Conservation (phyloP, 1,140 invertebrate species). For the Onthophagus taurus region DNA sequence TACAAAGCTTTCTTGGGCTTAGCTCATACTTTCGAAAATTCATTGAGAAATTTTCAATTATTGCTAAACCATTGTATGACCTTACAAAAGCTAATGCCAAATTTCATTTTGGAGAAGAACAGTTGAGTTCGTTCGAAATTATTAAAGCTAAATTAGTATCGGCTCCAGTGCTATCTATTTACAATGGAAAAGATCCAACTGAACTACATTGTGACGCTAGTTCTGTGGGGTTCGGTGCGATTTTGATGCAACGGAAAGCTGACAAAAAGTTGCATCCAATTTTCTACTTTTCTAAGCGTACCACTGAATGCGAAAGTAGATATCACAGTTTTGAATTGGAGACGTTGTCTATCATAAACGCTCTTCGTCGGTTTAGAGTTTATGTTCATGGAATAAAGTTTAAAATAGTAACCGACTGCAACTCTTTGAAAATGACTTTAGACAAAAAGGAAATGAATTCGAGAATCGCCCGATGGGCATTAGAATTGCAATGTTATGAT, state of each 20-base stretch:
- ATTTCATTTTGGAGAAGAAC: neutral
- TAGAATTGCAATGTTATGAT: slow-evolving; percentile 19
- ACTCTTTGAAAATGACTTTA: slow-evolving; percentile 17
- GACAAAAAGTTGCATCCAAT: slow-evolving; percentile 32
- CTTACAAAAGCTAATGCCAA: neutral
- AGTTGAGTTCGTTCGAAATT: neutral
- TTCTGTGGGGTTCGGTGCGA: slow-evolving; percentile 19
- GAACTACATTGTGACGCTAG: slow-evolving; percentile 12
- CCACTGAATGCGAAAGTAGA: slow-evolving; percentile 19
- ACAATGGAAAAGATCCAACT: slow-evolving; percentile 2
- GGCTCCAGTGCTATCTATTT: slow-evolving; percentile 9
- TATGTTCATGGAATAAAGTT: slow-evolving; percentile 34
- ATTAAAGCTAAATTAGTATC: slow-evolving; percentile 1
- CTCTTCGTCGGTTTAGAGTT: slow-evolving; percentile 21
- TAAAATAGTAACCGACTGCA: slow-evolving; percentile 33
- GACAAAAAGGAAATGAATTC: slow-evolving; percentile 14
- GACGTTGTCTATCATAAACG: slow-evolving; percentile 13
- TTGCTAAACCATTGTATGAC: slow-evolving; percentile 2
- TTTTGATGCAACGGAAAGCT: slow-evolving; percentile 28
- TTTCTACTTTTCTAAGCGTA: slow-evolving; percentile 35
- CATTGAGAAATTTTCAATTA: slow-evolving; percentile 11
- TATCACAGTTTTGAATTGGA: slow-evolving; percentile 19
- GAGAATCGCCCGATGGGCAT: slow-evolving; percentile 20
- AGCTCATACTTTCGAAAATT: slow-evolving; percentile 8
- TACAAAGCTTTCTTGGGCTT: slow-evolving; percentile 9